Evolutionary conservation across 2,797 vertebrate genomes (phyloP), one percentile per base, ranked within the genome.

Genomic region (Pangasius macronema): DNA sequence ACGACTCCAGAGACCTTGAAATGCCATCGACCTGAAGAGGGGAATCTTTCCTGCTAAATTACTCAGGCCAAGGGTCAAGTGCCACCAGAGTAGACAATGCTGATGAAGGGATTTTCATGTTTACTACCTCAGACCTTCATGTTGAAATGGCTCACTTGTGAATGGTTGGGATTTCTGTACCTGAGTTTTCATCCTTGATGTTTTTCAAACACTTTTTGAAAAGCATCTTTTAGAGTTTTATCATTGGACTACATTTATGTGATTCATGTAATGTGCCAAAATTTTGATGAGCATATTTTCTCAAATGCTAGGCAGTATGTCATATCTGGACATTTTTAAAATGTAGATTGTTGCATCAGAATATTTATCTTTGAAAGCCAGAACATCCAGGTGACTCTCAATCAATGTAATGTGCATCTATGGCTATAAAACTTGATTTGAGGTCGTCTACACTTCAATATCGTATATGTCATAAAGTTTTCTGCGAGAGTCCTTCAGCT

Each of bases 31-130:
- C 65, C 83, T 22, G 51, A 33, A 68, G 79, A 61, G 49, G 10
- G 33, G 14, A 84, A 73, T 73, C 46, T 80, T 91, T 57, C 75
- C 76, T 63, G 80, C 33, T 55, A 88, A 73, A 89, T 88, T 59
- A 73, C 68, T 42, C 16, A 49, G 84, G 68, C 81, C 86, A 88
- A 55, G 85, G 90, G 92, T 94, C 93, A 93, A 94, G 89, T 88
- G 75, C 87, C 90, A 85, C 61, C 84, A 83, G 63, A 85, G 53
- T 53, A 73, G 85, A 89, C 51, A 51, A 46, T 80, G 30, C 20
- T 72, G 86, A 89, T 86, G 68, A 70, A 86, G 73, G 79, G 42
- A 82, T 63, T 63, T 59, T 49, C 13, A 63, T 73, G 83, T 89
- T 85, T 89, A 84, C 84, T 67, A 36, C 57, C 51, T 24, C 36